Conservation (phyloP, 2,888 invertebrate species). For the Ochlodes sylvanus region DNA sequence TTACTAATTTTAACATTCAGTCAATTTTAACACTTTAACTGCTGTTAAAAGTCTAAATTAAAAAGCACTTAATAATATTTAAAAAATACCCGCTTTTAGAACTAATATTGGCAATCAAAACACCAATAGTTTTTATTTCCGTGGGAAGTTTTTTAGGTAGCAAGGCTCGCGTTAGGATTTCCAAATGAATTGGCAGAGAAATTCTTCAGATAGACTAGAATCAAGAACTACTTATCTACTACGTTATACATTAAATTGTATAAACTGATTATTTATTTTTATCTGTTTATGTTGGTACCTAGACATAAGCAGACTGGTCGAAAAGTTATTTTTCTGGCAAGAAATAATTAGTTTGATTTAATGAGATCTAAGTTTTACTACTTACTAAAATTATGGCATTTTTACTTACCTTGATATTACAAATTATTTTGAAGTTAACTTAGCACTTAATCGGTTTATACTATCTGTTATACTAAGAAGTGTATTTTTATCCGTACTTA, state of each 20-base stretch:
- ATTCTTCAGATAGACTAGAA: slow-evolving; percentile 34
- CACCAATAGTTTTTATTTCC: not conserved
- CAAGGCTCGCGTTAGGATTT: slow-evolving; percentile 4
- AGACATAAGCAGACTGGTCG: slow-evolving; percentile 13
- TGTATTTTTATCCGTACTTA: no score
- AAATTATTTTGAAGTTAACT: not conserved
- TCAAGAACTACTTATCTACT: slow-evolving; percentile 24
- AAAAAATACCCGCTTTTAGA: slow-evolving; percentile 16
- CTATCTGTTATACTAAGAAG: no score
- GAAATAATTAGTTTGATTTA: slow-evolving; percentile 4
- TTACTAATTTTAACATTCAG: slow-evolving; percentile 12
- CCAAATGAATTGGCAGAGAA: slow-evolving; percentile 12
- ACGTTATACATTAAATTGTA: not conserved
- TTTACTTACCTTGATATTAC: not conserved
- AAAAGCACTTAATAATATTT: not conserved
- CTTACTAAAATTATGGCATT: not conserved
- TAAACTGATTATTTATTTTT: slow-evolving; percentile 1
- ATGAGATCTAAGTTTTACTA: slow-evolving; percentile 2
- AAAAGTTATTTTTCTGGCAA: slow-evolving; percentile 18
- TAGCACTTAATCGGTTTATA: not conserved
- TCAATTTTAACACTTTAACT: not conserved
- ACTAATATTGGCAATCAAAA: not conserved
- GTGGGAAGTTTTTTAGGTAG: slow-evolving; percentile 14
- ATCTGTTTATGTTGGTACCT: not conserved
- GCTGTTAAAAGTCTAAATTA: not conserved